Evolutionary conservation across 2,888 invertebrate species (phyloP).

Genomic region (Lordiphosa fenestrarum): DNA sequence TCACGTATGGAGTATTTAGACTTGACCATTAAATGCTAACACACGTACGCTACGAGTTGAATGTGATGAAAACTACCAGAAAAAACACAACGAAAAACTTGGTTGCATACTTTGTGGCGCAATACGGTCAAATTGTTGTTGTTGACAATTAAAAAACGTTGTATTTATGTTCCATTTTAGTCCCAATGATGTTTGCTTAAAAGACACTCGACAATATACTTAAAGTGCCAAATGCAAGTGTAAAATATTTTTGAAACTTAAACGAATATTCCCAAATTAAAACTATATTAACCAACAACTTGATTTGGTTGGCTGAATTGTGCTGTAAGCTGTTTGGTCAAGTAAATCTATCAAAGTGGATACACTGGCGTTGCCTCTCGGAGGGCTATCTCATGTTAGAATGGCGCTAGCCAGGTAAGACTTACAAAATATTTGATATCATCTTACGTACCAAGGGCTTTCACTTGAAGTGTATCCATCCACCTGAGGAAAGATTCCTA

Average conservation of each 20-base stretch:
- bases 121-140: constrained; percentile 1
- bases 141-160: constrained; percentile 6
- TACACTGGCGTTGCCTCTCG: constrained; percentile 82
- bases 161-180: constrained; percentile 1
- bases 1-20: constrained; percentile 54
- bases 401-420: constrained; percentile 86
- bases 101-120: constrained; percentile 24
- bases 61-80: constrained; percentile 48
- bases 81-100: neutral
- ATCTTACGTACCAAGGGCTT: no score
- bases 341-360: constrained; percentile 81
- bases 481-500: no score
- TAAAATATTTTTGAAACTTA: neutral
- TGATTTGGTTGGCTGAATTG: constrained; percentile 28
- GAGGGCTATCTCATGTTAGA: constrained; percentile 84
- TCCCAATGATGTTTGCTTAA: constrained; percentile 24
- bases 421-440: neutral
- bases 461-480: no score
- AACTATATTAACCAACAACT: constrained; percentile 8
- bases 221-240: constrained; percentile 19
- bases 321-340: constrained; percentile 24
- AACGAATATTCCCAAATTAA: neutral
- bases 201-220: neutral
- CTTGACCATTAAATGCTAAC: constrained; percentile 53
- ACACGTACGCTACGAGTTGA: constrained; percentile 53